A percentile compares a stretch with the other conserved stretches of the same genome.
Evolutionary conservation across 2,113 vertebrate genomes (phyloP).

Genomic region (Athene noctua): DNA sequence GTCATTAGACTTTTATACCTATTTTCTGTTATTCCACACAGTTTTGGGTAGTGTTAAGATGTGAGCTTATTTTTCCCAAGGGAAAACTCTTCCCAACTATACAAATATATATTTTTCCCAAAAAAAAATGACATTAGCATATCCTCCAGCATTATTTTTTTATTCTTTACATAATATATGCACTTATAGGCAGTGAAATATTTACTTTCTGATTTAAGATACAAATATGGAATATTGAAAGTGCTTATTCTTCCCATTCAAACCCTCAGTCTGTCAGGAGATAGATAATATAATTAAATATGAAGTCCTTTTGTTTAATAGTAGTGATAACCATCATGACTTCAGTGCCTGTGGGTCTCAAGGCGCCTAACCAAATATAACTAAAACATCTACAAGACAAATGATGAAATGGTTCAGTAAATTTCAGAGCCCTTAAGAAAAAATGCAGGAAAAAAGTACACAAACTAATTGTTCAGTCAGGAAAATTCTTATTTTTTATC

Average conservation of each 20-base stretch:
- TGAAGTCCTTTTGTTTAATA: background rate
- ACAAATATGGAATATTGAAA: background rate
- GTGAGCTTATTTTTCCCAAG: background rate
- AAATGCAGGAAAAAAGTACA: background rate
- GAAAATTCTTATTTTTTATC: background rate
- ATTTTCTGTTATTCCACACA: background rate
- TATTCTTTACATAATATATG: background rate
- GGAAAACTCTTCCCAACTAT: background rate
- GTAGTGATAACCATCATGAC: background rate
- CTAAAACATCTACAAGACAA: background rate
- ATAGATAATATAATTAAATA: background rate
- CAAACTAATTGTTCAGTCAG: background rate
- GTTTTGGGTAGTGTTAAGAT: background rate
- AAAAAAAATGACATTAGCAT: background rate
- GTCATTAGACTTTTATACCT: background rate
- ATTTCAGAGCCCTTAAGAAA: background rate
- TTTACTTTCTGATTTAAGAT: background rate
- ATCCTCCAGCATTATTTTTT: background rate
- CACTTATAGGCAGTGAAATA: background rate
- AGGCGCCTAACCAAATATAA: background rate
- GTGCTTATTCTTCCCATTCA: background rate
- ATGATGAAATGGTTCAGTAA: background rate
- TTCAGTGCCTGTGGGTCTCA: background rate
- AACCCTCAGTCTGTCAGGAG: background rate
- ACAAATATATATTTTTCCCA: background rate